A percentile compares a stretch with the other conserved stretches of the same genome.
Conservation (phyloP, 1,140 invertebrate genomes). For the Drosophila nigromelanica region DNA sequence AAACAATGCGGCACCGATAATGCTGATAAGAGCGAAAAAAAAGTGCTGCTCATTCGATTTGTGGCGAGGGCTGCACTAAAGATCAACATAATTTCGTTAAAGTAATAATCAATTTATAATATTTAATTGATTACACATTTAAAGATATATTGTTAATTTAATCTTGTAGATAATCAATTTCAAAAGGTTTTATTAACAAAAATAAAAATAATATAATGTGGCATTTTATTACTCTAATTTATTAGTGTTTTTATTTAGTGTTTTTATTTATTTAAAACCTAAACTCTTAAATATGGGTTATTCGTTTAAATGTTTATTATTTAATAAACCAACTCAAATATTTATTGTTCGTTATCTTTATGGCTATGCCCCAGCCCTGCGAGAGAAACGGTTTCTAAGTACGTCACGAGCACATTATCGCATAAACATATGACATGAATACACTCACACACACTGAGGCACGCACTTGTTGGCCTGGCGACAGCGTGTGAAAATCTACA, state of each 20-base stretch:
- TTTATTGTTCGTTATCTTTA: not conserved
- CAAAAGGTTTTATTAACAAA: too few relatives aligned
- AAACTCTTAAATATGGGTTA: too few relatives aligned
- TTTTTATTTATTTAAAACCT: too few relatives aligned
- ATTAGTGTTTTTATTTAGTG: not conserved
- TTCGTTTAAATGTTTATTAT: too few relatives aligned
- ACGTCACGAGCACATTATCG: constrained; percentile 27
- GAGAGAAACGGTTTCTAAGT: constrained; percentile 26
- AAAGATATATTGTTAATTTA: not conserved
- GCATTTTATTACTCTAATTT: too few relatives aligned
- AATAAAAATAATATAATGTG: not conserved
- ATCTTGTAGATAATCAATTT: too few relatives aligned
- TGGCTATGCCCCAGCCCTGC: constrained; percentile 12
- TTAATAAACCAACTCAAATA: not conserved
- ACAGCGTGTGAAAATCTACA: constrained; percentile 69
- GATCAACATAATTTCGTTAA: not conserved
- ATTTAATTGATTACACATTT: not conserved
- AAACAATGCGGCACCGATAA: constrained; percentile 78
- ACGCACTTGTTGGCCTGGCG: constrained; percentile 44
- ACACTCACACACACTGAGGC: constrained; percentile 19
- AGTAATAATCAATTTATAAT: not conserved
- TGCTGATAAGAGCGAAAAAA: constrained; percentile 53
- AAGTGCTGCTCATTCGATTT: constrained; percentile 40
- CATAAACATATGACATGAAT: constrained; percentile 22
- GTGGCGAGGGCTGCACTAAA: constrained; percentile 19